Evolutionary conservation across 2,113 vertebrate species (phyloP).

Genomic region (Xenopus laevis): DNA sequence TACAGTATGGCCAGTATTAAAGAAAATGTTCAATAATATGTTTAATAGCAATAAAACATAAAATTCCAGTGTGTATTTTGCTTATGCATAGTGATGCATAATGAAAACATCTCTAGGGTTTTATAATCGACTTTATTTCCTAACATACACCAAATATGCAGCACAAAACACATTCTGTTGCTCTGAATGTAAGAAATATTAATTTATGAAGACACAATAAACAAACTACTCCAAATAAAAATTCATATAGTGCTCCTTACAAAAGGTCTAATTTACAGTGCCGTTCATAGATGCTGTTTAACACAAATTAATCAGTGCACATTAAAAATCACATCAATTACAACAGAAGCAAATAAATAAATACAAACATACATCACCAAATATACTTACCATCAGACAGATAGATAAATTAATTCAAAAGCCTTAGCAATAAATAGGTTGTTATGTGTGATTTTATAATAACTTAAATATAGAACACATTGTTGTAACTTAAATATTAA

Average conservation of each 20-base stretch:
- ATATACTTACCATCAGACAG: constrained; percentile 91
- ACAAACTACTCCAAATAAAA: constrained; percentile 96
- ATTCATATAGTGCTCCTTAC: constrained; percentile 86
- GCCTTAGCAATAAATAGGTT: constrained; percentile 75
- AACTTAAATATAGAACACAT: constrained; percentile 82
- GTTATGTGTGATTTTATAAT: constrained; percentile 60
- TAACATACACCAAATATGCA: constrained; percentile 97
- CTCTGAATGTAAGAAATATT: constrained; percentile 88
- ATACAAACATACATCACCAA: constrained; percentile 93
- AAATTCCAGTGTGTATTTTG: no score
- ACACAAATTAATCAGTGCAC: constrained; percentile 82
- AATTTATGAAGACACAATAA: constrained; percentile 97
- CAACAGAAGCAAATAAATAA: constrained; percentile 80
- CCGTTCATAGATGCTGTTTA: constrained; percentile 85
- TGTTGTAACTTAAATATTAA: constrained; percentile 76
- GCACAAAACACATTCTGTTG: constrained; percentile 88
- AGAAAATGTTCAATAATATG: no score
- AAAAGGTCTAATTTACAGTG: constrained; percentile 92
- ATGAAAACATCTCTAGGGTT: no score
- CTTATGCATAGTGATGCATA: no score
- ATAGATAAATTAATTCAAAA: constrained; percentile 80
- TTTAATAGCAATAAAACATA: no score
- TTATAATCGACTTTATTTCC: constrained; percentile 81
- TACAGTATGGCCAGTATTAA: no score
- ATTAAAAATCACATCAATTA: constrained; percentile 90